A percentile compares a stretch with the other conserved stretches of the same genome.
Evolutionary conservation across 2,797 vertebrate species (phyloP).

Genomic region (Helostoma temminkii): DNA sequence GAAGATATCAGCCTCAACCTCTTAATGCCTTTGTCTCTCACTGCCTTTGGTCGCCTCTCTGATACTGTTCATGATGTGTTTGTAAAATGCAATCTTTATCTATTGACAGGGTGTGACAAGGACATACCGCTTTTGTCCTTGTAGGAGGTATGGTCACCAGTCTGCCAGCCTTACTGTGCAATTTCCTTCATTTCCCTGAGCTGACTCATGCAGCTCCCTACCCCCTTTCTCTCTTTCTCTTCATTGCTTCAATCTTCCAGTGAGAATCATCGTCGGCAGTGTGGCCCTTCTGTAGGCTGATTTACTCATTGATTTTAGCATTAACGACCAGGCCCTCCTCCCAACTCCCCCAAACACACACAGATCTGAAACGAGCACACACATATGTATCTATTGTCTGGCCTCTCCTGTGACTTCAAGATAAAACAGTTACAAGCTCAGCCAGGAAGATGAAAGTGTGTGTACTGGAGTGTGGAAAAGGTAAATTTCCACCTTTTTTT

Average conservation of each 20-base stretch:
- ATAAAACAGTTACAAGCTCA: constrained; percentile 58
- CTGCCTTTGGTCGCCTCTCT: constrained; percentile 3
- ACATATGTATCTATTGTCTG: constrained; percentile 44
- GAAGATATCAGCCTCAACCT: constrained; percentile 47
- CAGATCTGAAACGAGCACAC: constrained; percentile 29
- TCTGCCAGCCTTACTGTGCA: constrained; percentile 55
- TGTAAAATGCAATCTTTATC: constrained; percentile 34
- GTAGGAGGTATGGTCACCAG: constrained; percentile 44
- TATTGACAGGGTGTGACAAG: constrained; percentile 13
- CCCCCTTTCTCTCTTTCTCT: constrained; percentile 25
- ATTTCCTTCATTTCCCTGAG: constrained; percentile 50
- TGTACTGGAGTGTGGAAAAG: neutral
- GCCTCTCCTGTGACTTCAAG: constrained; percentile 55
- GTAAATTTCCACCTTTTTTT: neutral
- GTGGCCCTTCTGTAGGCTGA: constrained; percentile 59
- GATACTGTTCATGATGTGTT: constrained; percentile 21
- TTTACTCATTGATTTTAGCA: constrained; percentile 77
- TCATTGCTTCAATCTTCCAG: constrained; percentile 62
- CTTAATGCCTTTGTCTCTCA: constrained; percentile 14
- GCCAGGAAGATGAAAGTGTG: constrained; percentile 21
- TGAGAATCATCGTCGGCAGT: constrained; percentile 49
- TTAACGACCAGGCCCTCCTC: constrained; percentile 60
- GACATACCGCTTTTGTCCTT: constrained; percentile 30
- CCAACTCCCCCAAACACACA: constrained; percentile 18
- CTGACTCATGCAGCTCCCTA: constrained; percentile 57